These are phyloP conservation scores for Dicrurus megarhynchus DNA, from an alignment of 2,113 vertebrate species.

Conservation along the genomic window DNA sequence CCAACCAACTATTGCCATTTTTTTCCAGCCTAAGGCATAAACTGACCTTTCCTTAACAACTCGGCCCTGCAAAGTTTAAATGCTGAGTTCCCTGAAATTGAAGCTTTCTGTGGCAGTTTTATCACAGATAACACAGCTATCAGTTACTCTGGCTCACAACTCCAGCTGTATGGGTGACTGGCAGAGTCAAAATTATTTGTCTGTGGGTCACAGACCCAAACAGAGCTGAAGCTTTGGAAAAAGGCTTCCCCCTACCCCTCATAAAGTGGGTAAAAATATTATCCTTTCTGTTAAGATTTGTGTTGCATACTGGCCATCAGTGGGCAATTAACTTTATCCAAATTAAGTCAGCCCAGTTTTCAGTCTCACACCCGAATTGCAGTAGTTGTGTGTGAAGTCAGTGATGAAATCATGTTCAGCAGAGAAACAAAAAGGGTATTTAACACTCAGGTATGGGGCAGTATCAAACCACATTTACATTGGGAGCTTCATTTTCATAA, in stretches of 20 bases:
- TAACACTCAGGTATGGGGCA: background rate
- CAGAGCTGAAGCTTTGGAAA: background rate
- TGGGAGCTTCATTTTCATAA: background rate
- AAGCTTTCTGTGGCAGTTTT: background rate
- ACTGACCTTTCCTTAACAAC: slow-evolving; percentile 42
- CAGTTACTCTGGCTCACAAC: background rate
- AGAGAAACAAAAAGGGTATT: background rate
- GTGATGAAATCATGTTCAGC: background rate
- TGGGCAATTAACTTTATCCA: background rate
- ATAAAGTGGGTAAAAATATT: background rate
- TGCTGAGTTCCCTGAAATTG: background rate
- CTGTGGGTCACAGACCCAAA: background rate
- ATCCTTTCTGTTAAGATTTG: background rate
- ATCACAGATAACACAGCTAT: background rate
- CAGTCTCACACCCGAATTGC: background rate
- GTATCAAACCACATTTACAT: background rate
- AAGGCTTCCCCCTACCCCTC: background rate
- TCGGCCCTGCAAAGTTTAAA: background rate
- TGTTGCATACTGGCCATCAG: background rate
- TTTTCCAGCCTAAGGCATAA: slow-evolving; percentile 18
- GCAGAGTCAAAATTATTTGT: background rate
- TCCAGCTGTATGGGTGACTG: background rate
- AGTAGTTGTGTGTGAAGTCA: too few relatives aligned
- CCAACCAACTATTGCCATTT: background rate
- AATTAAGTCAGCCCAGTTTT: background rate